Base-by-base conservation (phyloP, 2,797 vertebrate genomes). In the Gymnodraco acuticeps region DNA sequence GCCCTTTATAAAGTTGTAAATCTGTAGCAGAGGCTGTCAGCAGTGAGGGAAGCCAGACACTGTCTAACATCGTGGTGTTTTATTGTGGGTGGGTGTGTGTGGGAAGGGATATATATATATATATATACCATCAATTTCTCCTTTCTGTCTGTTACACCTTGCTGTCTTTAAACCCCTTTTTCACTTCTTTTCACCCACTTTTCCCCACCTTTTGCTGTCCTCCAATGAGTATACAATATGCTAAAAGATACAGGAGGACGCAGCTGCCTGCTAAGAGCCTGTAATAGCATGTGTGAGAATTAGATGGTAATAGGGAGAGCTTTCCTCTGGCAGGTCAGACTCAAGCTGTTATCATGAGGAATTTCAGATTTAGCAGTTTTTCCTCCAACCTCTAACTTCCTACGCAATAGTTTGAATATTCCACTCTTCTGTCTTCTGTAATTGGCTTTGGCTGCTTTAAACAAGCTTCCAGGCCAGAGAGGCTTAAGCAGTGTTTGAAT, bases 1-100 rank as follows among this genome's bases (percentile, higher is more conserved):
- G 69, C 62, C 46, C 58, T 73, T 23, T 69, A 87, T 81, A 54
- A 80, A 67, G 75, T 65, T 83, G 33, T 80, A 82, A 77, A 82
- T 88, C 70, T 84, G 65, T 3, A 38, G 63, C 65, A 3, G 16
- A 70, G 61, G 67, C 80, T 81, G 85, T 81, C 52, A 4, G 45
- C 67, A 4, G 71, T 84, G 65, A 86, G 61, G 60, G 53, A 73
- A 70, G 62, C 70, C 88, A 81, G 84, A 78, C 23, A 53, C 55
- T 42, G 58, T 56, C 74, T 56, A 70, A 71, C 72, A 56, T 58
- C 27, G 43, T 5, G 5, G 47, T 83, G 70, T 64, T 77, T 84
- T 70, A 66, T 58, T 62, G 64, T 52, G 2, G 59, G 61, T 58
- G 20, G 54, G 60, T 10, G 20, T 48, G 41, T 47, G 20, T 62